These are phyloP conservation scores for Melanargia galathea DNA, from an alignment of 2,888 invertebrate species.

Conservation along the genomic window DNA sequence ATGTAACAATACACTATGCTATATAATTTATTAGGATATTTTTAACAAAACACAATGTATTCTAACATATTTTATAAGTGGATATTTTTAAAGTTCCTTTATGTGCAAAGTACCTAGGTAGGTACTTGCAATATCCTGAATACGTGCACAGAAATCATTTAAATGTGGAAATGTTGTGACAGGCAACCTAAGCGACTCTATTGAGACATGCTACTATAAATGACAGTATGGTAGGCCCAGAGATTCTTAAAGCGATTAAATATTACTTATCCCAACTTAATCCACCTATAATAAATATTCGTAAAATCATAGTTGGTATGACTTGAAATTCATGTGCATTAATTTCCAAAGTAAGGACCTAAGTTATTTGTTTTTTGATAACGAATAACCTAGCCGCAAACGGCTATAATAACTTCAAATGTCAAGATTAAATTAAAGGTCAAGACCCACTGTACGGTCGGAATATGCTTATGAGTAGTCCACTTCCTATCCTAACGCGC, in stretches of 20 bases:
- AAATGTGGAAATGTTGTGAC: slow-evolving; percentile 30
- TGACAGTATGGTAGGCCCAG: slow-evolving; percentile 1
- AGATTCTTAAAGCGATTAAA: not conserved
- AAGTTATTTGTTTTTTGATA: no score
- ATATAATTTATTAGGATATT: no score
- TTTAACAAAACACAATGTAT: not conserved
- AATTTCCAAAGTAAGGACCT: no score
- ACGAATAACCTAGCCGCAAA: no score
- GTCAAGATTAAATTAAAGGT: not conserved
- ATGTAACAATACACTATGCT: no score
- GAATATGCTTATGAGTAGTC: no score
- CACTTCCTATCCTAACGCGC: no score
- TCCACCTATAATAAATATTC: no score
- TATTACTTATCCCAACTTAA: no score
- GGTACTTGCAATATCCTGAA: slow-evolving; percentile 27
- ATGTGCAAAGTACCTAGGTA: not conserved
- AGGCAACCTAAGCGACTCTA: slow-evolving; percentile 13
- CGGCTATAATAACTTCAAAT: not conserved
- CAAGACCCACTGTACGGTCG: not conserved
- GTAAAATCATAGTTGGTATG: no score
- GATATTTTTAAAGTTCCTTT: slow-evolving; percentile 3
- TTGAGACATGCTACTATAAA: slow-evolving; percentile 19
- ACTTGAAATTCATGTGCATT: no score
- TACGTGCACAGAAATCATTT: slow-evolving; percentile 23
- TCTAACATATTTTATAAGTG: not conserved